Conservation (phyloP, 2,797 vertebrate species). For the Pagetopsis macropterus region DNA sequence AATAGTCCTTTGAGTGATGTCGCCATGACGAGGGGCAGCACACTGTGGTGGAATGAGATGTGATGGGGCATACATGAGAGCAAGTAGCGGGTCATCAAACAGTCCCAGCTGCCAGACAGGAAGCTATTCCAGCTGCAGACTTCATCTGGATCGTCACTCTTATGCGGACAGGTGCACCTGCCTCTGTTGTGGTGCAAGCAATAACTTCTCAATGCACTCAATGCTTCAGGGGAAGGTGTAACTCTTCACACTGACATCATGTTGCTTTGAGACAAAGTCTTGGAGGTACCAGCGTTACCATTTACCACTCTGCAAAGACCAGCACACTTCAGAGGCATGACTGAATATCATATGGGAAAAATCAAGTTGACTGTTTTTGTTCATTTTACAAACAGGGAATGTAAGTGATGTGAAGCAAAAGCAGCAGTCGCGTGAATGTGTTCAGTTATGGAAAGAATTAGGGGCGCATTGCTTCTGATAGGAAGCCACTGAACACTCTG, state of each 20-base stretch:
- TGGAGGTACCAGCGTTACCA: not conserved
- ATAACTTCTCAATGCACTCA: conserved; percentile 22
- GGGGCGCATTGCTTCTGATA: too few relatives aligned
- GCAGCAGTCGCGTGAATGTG: too few relatives aligned
- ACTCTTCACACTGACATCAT: not conserved
- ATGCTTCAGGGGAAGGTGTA: conserved; percentile 3
- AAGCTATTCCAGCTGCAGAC: conserved; percentile 47
- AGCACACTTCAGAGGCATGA: not conserved
- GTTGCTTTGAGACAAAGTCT: not conserved
- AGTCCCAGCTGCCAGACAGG: conserved; percentile 58
- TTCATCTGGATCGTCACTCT: conserved; percentile 47
- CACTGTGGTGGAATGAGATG: conserved; percentile 26
- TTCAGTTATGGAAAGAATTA: too few relatives aligned
- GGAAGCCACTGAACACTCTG: too few relatives aligned
- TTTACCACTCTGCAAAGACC: not conserved
- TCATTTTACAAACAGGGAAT: too few relatives aligned
- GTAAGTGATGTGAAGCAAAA: too few relatives aligned
- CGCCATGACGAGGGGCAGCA: not conserved
- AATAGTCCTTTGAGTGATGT: not conserved
- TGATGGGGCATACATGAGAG: conserved; percentile 29
- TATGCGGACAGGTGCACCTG: conserved; percentile 50
- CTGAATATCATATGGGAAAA: too few relatives aligned
- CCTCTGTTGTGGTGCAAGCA: conserved; percentile 1
- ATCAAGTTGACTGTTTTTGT: too few relatives aligned
- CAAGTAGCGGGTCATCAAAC: conserved; percentile 29